These are phyloP conservation scores for Chinchilla lanigera DNA, from an alignment of 2,113 vertebrate species.

Conservation along the genomic window DNA sequence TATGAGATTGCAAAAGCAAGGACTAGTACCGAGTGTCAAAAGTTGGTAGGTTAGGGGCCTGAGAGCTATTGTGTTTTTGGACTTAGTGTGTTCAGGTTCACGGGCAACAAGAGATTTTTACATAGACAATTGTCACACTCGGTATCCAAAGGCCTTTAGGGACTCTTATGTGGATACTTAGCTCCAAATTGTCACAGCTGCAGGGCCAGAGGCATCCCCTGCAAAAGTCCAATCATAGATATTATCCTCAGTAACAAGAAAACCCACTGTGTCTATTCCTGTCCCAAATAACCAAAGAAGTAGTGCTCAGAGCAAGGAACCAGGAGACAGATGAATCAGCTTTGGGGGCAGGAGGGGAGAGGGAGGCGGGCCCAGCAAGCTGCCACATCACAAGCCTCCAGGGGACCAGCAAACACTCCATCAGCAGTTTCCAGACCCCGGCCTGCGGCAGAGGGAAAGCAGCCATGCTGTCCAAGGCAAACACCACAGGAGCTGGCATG, in stretches of 20 bases:
- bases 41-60: neutral
- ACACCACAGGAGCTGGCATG: neutral
- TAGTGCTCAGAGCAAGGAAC: neutral
- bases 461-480: slow-evolving; percentile 73
- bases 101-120: neutral
- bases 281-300: neutral
- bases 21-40: neutral
- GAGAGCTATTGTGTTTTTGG: neutral
- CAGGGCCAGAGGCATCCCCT: neutral
- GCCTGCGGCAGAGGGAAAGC: slow-evolving; percentile 52
- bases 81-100: neutral
- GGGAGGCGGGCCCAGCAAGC: slow-evolving; percentile 33
- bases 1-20: neutral
- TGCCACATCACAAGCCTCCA: slow-evolving; percentile 71
- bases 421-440: slow-evolving; percentile 68
- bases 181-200: neutral
- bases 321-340: slow-evolving; percentile 36
- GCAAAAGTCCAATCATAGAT: neutral
- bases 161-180: neutral
- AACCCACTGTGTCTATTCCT: neutral
- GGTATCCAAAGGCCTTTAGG: neutral
- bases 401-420: slow-evolving; percentile 1
- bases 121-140: neutral
- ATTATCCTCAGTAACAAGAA: neutral
- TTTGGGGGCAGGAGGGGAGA: neutral